These are phyloP conservation scores for Pseudobourletiella spinata DNA, from an alignment of 1,140 invertebrate species.

Conservation along the genomic window DNA sequence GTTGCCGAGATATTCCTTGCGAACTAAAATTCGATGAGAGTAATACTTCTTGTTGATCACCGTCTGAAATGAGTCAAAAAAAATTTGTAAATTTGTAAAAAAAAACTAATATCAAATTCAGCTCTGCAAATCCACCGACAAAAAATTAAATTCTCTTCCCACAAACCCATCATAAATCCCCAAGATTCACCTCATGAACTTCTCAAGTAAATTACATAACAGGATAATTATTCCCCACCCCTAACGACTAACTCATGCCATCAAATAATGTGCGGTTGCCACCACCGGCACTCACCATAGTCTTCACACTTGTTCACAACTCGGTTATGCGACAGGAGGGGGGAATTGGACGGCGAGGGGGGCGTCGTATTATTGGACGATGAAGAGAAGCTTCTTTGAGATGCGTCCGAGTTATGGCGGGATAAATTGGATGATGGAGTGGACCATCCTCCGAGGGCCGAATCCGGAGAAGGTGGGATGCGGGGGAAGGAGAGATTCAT, in stretches of 20 bases:
- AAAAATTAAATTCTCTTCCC: too few species aligned
- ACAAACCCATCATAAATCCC: too few species aligned
- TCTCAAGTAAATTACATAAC: too few species aligned
- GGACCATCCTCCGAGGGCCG: constrained; percentile 42
- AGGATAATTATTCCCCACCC: too few species aligned
- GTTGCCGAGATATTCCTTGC: constrained; percentile 73
- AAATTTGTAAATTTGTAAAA: too few species aligned
- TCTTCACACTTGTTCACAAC: constrained; percentile 37
- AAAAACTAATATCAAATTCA: too few species aligned
- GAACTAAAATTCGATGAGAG: constrained; percentile 49
- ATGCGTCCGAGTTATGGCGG: constrained; percentile 82
- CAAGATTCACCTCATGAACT: too few species aligned
- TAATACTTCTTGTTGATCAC: constrained; percentile 40
- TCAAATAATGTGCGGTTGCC: too few species aligned
- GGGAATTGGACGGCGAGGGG: constrained; percentile 70
- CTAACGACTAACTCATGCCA: too few species aligned
- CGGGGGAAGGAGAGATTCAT: constrained; percentile 71
- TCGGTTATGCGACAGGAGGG: constrained; percentile 53
- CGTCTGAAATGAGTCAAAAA: constrained; percentile 31
- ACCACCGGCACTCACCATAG: constrained; percentile 32
- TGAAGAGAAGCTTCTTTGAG: constrained; percentile 59
- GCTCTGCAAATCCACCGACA: too few species aligned
- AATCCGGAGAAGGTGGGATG: constrained; percentile 60
- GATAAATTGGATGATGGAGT: constrained; percentile 63
- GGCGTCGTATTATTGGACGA: constrained; percentile 47